Evolutionary conservation across 2,888 invertebrate species (phyloP).

Genomic region (Limulus polyphemus): DNA sequence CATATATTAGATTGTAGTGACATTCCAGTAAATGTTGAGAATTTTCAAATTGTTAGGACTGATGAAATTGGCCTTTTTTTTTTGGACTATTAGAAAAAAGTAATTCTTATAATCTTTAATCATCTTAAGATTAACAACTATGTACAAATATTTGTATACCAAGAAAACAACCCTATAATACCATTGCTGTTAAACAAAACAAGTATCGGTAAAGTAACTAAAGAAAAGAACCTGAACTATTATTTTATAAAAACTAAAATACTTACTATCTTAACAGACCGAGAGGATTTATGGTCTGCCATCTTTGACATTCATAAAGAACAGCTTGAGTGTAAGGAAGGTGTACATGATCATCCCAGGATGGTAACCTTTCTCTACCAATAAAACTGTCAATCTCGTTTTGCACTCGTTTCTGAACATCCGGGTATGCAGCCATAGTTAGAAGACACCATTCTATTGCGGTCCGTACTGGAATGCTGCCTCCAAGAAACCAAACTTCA

Average conservation of each 20-base stretch:
- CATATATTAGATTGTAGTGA: too few relatives aligned
- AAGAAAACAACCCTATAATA: too few relatives aligned
- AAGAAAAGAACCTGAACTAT: too few relatives aligned
- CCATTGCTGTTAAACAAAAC: too few relatives aligned
- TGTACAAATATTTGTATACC: too few relatives aligned
- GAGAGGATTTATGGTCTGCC: conserved; percentile 43
- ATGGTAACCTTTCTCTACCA: conserved; percentile 45
- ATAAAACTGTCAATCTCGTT: conserved; percentile 48
- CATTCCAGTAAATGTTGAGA: too few relatives aligned
- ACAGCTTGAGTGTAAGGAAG: conserved; percentile 69
- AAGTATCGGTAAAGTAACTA: too few relatives aligned
- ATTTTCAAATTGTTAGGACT: too few relatives aligned
- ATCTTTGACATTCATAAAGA: conserved; percentile 59
- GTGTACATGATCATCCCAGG: conserved; percentile 47
- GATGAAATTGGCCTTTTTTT: too few relatives aligned
- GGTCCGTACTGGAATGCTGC: conserved; percentile 21
- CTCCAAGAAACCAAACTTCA: conserved; percentile 17
- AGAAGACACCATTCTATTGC: conserved; percentile 39
- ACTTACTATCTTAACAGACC: conserved; percentile 16
- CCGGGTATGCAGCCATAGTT: conserved; percentile 45
- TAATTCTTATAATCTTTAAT: too few relatives aligned
- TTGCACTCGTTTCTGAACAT: conserved; percentile 47
- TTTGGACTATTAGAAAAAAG: too few relatives aligned
- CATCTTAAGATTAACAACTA: too few relatives aligned
- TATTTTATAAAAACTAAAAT: neutral